A percentile compares a stretch with the other conserved stretches of the same genome.
phyloP scores from a whole-genome alignment of 2,888 invertebrate species.

The Tiliacea citrago region DNA sequence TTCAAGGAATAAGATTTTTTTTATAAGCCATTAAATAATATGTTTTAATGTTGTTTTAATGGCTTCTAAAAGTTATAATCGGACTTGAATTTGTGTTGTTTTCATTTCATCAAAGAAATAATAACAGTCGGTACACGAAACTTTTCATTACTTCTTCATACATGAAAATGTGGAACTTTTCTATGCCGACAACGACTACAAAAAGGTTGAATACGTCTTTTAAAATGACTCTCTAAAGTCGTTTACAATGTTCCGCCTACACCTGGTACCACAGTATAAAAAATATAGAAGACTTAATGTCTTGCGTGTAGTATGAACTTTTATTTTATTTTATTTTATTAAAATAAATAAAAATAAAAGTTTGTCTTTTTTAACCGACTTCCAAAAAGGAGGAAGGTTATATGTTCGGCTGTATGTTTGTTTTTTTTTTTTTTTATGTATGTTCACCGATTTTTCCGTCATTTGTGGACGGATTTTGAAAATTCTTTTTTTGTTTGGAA shows the following conservation, averaged over 20 bases:
- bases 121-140: neutral
- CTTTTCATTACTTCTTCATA: slow-evolving; percentile 14
- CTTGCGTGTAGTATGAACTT: too few species aligned
- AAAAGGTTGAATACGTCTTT: slow-evolving; percentile 22
- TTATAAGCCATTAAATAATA: slow-evolving; percentile 16
- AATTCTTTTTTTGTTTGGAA: too few species aligned
- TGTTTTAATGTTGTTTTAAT: too few species aligned
- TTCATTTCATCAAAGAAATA: slow-evolving; percentile 14
- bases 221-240: slow-evolving; percentile 13
- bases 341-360: too few species aligned
- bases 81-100: neutral
- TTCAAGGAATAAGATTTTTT: neutral
- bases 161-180: slow-evolving; percentile 23
- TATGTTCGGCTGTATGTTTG: too few species aligned
- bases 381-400: too few species aligned
- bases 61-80: too few species aligned
- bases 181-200: neutral
- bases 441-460: too few species aligned
- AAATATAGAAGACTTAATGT: neutral
- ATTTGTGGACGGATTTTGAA: too few species aligned
- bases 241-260: slow-evolving; percentile 11
- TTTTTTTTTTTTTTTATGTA: too few species aligned
- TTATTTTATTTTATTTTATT: too few species aligned
- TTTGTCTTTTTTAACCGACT: too few species aligned
- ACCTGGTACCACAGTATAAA: neutral